phyloP scores from a whole-genome alignment of 2,797 vertebrate genomes.

The Apodemus agrarius region DNA sequence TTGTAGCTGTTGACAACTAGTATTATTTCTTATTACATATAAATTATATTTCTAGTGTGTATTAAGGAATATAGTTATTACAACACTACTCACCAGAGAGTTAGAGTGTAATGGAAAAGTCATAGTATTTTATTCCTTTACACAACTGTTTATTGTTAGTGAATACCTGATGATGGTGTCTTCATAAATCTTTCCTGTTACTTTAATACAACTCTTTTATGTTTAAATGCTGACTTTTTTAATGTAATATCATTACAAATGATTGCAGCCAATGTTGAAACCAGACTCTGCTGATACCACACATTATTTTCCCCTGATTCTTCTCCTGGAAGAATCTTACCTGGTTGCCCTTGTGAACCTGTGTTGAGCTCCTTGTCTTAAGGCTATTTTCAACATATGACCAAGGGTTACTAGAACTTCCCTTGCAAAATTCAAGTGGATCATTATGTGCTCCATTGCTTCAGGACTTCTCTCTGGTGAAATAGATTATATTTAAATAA shows the following conservation, averaged over 20 bases:
- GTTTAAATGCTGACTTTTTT: not conserved
- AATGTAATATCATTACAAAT: not conserved
- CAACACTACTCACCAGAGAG: not conserved
- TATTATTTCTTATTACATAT: not conserved
- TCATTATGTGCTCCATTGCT: not conserved
- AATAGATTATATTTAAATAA: conserved; percentile 52
- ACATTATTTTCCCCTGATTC: not conserved
- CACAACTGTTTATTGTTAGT: not conserved
- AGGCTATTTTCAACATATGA: not conserved
- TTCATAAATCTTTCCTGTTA: not conserved
- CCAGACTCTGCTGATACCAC: not conserved
- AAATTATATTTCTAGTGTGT: not conserved
- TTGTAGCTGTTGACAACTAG: not conserved
- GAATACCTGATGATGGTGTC: not conserved
- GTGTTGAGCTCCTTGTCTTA: not conserved
- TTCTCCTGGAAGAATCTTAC: not conserved
- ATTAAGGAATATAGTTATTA: not conserved
- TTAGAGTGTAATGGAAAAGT: not conserved
- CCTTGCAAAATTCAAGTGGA: not conserved
- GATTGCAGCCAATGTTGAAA: not conserved
- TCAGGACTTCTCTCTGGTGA: not conserved
- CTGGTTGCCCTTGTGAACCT: not conserved
- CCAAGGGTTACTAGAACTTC: not conserved
- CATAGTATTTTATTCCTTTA: not conserved
- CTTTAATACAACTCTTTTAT: not conserved